phyloP scores from a whole-genome alignment of 35 echinoderm and acorn worm species.

The Stichopus chloronotus region DNA sequence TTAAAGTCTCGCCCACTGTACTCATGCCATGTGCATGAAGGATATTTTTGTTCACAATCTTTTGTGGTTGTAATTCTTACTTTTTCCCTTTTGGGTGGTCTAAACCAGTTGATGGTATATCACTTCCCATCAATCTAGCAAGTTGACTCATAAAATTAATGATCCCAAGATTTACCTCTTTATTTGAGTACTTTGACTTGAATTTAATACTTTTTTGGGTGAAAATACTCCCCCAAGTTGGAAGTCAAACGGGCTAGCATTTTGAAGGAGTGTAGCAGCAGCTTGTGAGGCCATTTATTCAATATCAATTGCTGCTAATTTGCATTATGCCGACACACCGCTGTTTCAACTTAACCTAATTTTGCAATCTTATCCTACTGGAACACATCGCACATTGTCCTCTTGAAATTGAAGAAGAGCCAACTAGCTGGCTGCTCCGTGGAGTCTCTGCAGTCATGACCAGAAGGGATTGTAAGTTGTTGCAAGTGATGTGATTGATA shows the following conservation, averaged over 20 bases:
- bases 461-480: slow-evolving; percentile 33
- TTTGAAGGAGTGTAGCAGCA: not conserved
- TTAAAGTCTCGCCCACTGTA: too few relatives aligned
- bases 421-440: not conserved
- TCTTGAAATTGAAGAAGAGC: not conserved
- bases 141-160: not conserved
- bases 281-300: slow-evolving; percentile 14
- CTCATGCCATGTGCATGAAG: too few relatives aligned
- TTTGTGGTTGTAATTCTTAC: not conserved
- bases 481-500: not conserved
- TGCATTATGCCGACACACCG: slow-evolving; percentile 7
- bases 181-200: not conserved
- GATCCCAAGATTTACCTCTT: not conserved
- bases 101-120: not conserved
- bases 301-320: slow-evolving; percentile 38
- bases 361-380: slow-evolving; percentile 1
- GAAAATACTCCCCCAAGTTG: not conserved
- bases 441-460: not conserved
- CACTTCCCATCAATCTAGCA: not conserved
- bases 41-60: too few relatives aligned
- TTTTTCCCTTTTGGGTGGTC: not conserved
- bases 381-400: not conserved
- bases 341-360: slow-evolving; percentile 33
- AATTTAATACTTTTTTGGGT: not conserved
- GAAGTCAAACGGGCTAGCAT: not conserved